Evolutionary conservation across 2,797 vertebrate species (phyloP).

Genomic region (Neosilurus mollespiculum): DNA sequence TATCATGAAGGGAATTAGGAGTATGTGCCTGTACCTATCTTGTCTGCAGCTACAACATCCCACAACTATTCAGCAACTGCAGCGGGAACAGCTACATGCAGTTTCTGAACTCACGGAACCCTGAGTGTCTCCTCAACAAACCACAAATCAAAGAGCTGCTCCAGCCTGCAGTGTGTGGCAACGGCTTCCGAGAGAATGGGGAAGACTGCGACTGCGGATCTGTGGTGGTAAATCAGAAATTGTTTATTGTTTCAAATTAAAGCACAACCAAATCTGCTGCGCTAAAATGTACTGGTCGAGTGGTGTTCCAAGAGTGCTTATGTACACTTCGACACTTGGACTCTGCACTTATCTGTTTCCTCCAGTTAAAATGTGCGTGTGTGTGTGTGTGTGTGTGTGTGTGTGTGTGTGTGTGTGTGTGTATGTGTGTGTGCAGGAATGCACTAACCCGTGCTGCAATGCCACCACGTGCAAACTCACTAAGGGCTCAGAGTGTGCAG

Average conservation of each 20-base stretch:
- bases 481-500: slow-evolving; percentile 63
- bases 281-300: too few relatives aligned
- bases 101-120: slow-evolving; percentile 61
- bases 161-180: slow-evolving; percentile 68
- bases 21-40: background rate
- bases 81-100: slow-evolving; percentile 61
- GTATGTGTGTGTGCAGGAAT: slow-evolving; percentile 63
- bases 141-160: slow-evolving; percentile 54
- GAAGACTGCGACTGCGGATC: slow-evolving; percentile 77
- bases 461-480: slow-evolving; percentile 70
- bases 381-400: too few relatives aligned
- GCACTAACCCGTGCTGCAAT: slow-evolving; percentile 74
- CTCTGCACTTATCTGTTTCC: too few relatives aligned
- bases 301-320: too few relatives aligned
- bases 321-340: too few relatives aligned
- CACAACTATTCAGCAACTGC: slow-evolving; percentile 75
- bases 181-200: slow-evolving; percentile 70
- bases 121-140: slow-evolving; percentile 70
- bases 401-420: slow-evolving; percentile 2
- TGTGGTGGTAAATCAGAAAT: slow-evolving; percentile 61
- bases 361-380: too few relatives aligned
- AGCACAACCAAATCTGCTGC: too few relatives aligned
- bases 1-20: background rate
- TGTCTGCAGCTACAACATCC: slow-evolving; percentile 66
- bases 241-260: background rate